Conservation (phyloP, 2,113 vertebrate species). For the Puma concolor region DNA sequence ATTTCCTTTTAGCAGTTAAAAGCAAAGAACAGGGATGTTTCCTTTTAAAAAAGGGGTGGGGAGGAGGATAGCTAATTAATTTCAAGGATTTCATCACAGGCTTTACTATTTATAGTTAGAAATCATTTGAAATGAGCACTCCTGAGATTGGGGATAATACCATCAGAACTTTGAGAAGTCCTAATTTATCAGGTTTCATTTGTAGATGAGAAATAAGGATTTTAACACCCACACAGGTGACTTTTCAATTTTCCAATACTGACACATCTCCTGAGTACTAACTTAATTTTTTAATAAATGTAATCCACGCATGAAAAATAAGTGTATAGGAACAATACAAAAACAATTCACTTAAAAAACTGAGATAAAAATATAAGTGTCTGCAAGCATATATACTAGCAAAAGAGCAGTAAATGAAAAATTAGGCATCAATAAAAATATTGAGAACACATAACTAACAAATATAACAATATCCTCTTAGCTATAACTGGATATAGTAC, state of each 20-base stretch:
- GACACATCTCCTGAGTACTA: slow-evolving; percentile 73
- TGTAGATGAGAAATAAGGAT: slow-evolving; percentile 80
- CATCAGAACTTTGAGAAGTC: slow-evolving; percentile 80
- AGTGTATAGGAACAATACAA: slow-evolving; percentile 28
- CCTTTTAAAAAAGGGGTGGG: neutral
- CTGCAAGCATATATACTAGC: neutral
- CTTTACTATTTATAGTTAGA: slow-evolving; percentile 83
- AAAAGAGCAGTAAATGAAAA: neutral
- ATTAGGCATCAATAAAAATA: neutral
- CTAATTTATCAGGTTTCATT: slow-evolving; percentile 89
- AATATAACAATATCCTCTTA: neutral
- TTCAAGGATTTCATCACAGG: slow-evolving; percentile 82
- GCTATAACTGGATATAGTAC: neutral
- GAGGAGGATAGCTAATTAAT: slow-evolving; percentile 81
- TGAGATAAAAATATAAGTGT: slow-evolving; percentile 19
- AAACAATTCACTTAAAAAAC: slow-evolving; percentile 6
- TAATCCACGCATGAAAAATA: slow-evolving; percentile 47
- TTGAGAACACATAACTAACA: neutral
- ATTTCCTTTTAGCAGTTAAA: slow-evolving; percentile 65
- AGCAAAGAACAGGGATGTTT: slow-evolving; percentile 72
- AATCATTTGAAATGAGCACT: slow-evolving; percentile 84
- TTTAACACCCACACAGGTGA: slow-evolving; percentile 78
- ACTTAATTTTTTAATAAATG: slow-evolving; percentile 69
- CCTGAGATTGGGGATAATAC: slow-evolving; percentile 86
- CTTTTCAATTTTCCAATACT: slow-evolving; percentile 82